Percentiles rank a stretch among this genome's conserved stretches.
phyloP scores from a whole-genome alignment of 2,888 invertebrate species.

The Lasioglossum malachurum region DNA sequence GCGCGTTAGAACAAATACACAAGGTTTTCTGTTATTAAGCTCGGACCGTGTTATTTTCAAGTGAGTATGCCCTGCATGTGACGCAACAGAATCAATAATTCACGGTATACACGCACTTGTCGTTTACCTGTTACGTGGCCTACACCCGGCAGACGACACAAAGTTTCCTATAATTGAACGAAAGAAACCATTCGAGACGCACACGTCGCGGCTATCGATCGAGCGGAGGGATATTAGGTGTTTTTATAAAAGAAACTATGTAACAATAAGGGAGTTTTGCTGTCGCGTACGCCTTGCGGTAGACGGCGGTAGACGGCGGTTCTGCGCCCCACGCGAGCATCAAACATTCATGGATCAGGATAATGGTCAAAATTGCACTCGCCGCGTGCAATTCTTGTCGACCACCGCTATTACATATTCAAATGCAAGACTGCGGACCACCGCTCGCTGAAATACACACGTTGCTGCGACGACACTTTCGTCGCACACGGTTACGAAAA shows the following conservation, averaged over 20 bases:
- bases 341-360: slow-evolving; percentile 43
- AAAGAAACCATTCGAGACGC: slow-evolving; percentile 39
- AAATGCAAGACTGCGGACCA: not conserved
- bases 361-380: slow-evolving; percentile 26
- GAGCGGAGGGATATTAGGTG: slow-evolving; percentile 18
- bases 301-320: not conserved
- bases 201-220: slow-evolving; percentile 42
- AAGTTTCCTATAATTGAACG: slow-evolving; percentile 31
- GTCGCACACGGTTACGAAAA: not conserved
- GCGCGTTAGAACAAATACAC: not conserved
- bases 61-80: not conserved
- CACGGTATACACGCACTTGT: not conserved
- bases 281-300: not conserved
- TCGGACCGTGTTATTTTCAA: not conserved
- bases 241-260: slow-evolving; percentile 29
- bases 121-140: not conserved
- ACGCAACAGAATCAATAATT: not conserved
- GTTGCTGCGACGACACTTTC: not conserved
- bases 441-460: not conserved
- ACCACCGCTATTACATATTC: not conserved
- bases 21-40: not conserved
- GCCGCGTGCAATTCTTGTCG: slow-evolving; percentile 18
- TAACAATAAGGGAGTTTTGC: slow-evolving; percentile 15
- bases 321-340: slow-evolving; percentile 17
- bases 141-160: not conserved